Conservation (phyloP, 1,140 invertebrate species). For the Papilio polytes region DNA sequence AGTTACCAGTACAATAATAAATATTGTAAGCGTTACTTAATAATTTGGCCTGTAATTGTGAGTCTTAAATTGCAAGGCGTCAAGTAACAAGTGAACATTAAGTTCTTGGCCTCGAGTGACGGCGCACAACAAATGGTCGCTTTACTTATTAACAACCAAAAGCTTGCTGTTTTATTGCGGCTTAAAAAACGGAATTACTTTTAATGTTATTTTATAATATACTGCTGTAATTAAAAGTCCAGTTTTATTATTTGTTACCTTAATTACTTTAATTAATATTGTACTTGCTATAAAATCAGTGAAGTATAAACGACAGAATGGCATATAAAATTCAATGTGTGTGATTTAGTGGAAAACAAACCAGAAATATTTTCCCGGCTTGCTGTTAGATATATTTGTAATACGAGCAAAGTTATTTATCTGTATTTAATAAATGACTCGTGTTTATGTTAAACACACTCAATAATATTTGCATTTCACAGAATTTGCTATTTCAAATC, state of each 20-base stretch:
- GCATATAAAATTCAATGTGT: too few relatives aligned
- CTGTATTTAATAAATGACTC: too few relatives aligned
- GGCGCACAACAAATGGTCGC: neutral
- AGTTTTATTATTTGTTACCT: neutral
- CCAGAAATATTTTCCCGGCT: neutral
- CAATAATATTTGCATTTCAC: too few relatives aligned
- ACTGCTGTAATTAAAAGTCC: neutral
- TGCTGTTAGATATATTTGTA: too few relatives aligned
- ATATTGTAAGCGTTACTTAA: neutral
- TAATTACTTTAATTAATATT: neutral
- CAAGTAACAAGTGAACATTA: slow-evolving; percentile 15
- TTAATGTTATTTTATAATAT: neutral
- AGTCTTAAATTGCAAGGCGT: slow-evolving; percentile 15
- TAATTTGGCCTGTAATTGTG: neutral
- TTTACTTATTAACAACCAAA: slow-evolving; percentile 4
- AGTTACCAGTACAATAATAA: neutral
- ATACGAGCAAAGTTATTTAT: too few relatives aligned
- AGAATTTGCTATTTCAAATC: too few relatives aligned
- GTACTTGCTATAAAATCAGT: neutral
- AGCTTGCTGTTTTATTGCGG: neutral
- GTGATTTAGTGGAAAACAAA: neutral
- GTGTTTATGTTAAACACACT: too few relatives aligned
- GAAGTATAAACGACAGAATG: neutral
- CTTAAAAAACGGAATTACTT: slow-evolving; percentile 4
- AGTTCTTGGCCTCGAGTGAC: slow-evolving; percentile 2